A percentile compares a stretch with the other conserved stretches of the same genome.
These are phyloP conservation scores for Montipora cactus DNA, from an alignment of 64 coral and sea anemone species.

Conservation along the genomic window DNA sequence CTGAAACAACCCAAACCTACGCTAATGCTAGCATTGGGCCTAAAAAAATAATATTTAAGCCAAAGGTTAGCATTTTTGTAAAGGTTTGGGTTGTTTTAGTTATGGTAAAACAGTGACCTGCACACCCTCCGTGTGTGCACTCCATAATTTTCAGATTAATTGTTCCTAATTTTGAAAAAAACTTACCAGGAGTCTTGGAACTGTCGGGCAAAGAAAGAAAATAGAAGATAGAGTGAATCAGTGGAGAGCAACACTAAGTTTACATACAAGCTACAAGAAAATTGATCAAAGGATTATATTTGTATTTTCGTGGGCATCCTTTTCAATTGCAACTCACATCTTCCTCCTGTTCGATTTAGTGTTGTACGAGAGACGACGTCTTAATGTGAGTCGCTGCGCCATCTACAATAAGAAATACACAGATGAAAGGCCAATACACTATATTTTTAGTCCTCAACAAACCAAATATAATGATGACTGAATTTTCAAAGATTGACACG, in stretches of 20 bases:
- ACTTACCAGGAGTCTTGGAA: constrained; percentile 98
- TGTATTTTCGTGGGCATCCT: background rate
- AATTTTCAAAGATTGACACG: constrained; percentile 31
- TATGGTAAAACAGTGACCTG: too few relatives aligned
- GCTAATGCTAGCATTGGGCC: too few relatives aligned
- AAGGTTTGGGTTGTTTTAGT: too few relatives aligned
- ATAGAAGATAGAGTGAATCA: background rate
- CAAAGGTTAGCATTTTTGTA: too few relatives aligned
- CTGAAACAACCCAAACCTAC: too few relatives aligned
- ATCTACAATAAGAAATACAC: constrained; percentile 81
- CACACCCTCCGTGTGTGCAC: too few relatives aligned
- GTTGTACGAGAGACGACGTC: constrained; percentile 98
- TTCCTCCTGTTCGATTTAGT: constrained; percentile 95
- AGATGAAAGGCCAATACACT: constrained; percentile 21
- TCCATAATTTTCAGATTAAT: too few relatives aligned
- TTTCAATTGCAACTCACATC: constrained; percentile 75
- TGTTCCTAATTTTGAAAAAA: too few relatives aligned
- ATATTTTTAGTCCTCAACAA: background rate
- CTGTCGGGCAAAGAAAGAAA: constrained; percentile 72
- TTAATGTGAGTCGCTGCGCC: constrained; percentile 96
- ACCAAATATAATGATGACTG: constrained; percentile 1
- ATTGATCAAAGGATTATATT: background rate
- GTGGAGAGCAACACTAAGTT: background rate
- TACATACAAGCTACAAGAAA: background rate
- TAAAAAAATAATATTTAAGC: too few relatives aligned